A percentile compares a stretch with the other conserved stretches of the same genome.
phyloP scores from a whole-genome alignment of 2,888 invertebrate species.

The Patella caerulea region DNA sequence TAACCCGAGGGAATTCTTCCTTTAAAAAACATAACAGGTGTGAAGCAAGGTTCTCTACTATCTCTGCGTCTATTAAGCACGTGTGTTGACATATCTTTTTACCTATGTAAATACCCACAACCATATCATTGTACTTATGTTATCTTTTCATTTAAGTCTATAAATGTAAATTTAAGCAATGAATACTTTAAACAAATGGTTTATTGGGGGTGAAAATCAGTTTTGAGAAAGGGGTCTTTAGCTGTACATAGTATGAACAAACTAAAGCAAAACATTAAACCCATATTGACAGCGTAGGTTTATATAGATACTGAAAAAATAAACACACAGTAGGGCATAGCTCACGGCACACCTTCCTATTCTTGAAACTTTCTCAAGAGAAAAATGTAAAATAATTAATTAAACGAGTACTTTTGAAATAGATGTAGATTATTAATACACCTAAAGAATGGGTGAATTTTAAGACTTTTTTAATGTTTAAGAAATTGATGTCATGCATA shows the following conservation, averaged over 20 bases:
- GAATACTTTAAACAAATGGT: constrained; percentile 4
- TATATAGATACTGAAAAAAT: constrained; percentile 1
- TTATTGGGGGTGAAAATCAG: constrained; percentile 12
- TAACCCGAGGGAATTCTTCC: background rate
- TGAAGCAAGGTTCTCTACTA: background rate
- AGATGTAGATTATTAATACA: too few relatives aligned
- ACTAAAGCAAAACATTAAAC: background rate
- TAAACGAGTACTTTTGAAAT: too few relatives aligned
- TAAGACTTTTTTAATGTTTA: too few relatives aligned
- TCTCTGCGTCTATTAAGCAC: background rate
- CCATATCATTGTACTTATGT: constrained; percentile 7
- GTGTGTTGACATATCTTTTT: constrained; percentile 12
- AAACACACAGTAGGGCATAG: background rate
- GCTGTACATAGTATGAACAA: background rate
- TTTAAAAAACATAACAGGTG: background rate
- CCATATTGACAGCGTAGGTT: background rate
- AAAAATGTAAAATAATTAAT: too few relatives aligned
- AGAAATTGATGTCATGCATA: too few relatives aligned
- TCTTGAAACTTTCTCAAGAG: background rate
- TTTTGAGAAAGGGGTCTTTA: constrained; percentile 4
- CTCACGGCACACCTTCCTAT: constrained; percentile 3
- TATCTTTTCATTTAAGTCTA: constrained; percentile 12
- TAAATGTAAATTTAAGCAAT: background rate
- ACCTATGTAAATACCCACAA: constrained; percentile 5
- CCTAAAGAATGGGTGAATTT: too few relatives aligned